Evolutionary conservation across 2,888 invertebrate species (phyloP).

Genomic region (Malthinus flaveolus): DNA sequence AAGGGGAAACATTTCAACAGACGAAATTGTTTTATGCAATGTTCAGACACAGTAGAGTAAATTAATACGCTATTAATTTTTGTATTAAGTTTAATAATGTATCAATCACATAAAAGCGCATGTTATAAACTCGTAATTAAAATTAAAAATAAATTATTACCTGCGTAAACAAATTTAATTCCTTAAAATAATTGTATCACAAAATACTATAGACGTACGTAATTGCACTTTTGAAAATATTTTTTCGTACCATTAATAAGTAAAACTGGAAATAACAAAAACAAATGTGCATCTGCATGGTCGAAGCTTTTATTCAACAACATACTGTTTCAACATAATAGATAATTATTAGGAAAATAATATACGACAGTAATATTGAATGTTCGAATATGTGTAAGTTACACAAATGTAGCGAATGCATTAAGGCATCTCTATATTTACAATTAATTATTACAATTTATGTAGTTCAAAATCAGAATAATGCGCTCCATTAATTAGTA

Average conservation of each 20-base stretch:
- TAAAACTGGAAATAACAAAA: constrained; percentile 28
- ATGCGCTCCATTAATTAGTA: too few relatives aligned
- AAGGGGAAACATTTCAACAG: too few relatives aligned
- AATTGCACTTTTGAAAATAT: neutral
- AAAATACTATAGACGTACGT: constrained; percentile 22
- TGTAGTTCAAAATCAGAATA: too few relatives aligned
- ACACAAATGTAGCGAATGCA: constrained; percentile 40
- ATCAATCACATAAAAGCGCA: too few relatives aligned
- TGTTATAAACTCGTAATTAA: too few relatives aligned
- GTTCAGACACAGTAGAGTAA: too few relatives aligned
- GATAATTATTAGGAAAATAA: constrained; percentile 39
- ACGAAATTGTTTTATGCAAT: too few relatives aligned
- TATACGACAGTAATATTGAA: constrained; percentile 43
- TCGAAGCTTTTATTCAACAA: constrained; percentile 37
- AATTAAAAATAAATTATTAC: too few relatives aligned
- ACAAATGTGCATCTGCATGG: constrained; percentile 28
- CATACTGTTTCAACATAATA: constrained; percentile 33
- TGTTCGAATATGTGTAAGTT: constrained; percentile 39
- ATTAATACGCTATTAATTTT: too few relatives aligned
- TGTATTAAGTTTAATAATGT: too few relatives aligned
- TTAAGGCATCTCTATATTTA: constrained; percentile 49
- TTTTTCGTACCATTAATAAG: constrained; percentile 14
- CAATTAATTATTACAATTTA: constrained; percentile 7
- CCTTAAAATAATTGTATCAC: too few relatives aligned
- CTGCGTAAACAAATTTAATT: too few relatives aligned